These are phyloP conservation scores for Potamarius usumacintae DNA, from an alignment of 2,113 vertebrate genomes.

Conservation along the genomic window DNA sequence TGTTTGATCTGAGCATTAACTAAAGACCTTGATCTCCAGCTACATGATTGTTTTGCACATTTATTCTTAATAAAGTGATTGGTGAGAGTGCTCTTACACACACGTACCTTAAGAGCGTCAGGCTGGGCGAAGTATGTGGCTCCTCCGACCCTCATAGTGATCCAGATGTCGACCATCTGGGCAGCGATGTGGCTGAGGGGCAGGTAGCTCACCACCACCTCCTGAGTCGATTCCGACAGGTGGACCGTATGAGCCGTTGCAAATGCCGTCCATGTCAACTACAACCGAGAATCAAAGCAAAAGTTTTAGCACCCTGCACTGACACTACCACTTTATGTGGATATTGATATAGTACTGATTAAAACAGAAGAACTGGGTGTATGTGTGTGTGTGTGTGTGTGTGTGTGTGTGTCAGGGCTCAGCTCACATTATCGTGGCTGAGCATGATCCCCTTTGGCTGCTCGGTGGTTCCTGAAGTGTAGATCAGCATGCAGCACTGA, in stretches of 20 bases:
- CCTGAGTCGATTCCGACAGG: constrained; percentile 69
- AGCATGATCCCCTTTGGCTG: constrained; percentile 94
- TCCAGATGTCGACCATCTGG: constrained; percentile 92
- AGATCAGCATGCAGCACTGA: constrained; percentile 90
- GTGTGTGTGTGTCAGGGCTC: neutral
- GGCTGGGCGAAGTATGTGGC: constrained; percentile 84
- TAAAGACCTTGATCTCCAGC: neutral
- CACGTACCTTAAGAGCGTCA: constrained; percentile 87
- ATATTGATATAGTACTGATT: neutral
- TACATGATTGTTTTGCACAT: neutral
- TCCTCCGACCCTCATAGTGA: constrained; percentile 75
- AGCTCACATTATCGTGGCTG: constrained; percentile 89
- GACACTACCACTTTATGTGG: neutral
- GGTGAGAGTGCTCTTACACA: neutral
- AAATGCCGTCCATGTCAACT: constrained; percentile 85
- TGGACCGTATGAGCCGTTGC: constrained; percentile 50
- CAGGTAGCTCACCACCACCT: constrained; percentile 87
- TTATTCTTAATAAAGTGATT: neutral
- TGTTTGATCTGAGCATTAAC: neutral
- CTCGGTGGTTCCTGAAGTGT: constrained; percentile 89
- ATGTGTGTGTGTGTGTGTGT: neutral
- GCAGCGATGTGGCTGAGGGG: constrained; percentile 92
- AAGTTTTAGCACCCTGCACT: neutral
- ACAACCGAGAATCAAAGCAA: neutral
- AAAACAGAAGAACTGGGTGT: neutral